These are phyloP conservation scores for Physocephala rufipes DNA, from an alignment of 2,888 invertebrate genomes.

Conservation along the genomic window DNA sequence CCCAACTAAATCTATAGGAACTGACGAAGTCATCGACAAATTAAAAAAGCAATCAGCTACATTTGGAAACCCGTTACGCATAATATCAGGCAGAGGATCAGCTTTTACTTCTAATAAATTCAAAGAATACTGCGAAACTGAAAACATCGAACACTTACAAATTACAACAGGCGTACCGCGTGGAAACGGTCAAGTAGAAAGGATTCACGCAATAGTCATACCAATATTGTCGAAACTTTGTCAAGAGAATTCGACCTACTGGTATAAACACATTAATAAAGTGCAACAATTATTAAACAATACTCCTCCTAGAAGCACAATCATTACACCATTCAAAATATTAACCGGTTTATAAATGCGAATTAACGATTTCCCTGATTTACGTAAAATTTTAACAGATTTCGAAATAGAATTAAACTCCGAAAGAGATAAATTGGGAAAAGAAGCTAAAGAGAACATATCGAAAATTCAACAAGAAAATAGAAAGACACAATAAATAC, in stretches of 20 bases:
- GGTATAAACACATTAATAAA: too few relatives aligned
- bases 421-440: background rate
- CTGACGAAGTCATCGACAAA: too few relatives aligned
- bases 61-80: conserved; percentile 28
- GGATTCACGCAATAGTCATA: too few relatives aligned
- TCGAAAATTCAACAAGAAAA: background rate
- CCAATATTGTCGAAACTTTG: too few relatives aligned
- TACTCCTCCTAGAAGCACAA: conserved; percentile 27
- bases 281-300: too few relatives aligned
- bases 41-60: conserved; percentile 40
- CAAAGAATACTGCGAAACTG: too few relatives aligned
- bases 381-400: background rate
- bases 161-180: too few relatives aligned
- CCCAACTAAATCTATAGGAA: too few relatives aligned
- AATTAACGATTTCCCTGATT: background rate
- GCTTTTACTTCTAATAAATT: conserved; percentile 17
- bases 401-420: background rate
- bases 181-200: too few relatives aligned
- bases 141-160: too few relatives aligned
- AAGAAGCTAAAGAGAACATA: background rate
- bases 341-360: conserved; percentile 23
- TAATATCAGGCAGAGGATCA: conserved; percentile 20
- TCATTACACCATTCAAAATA: conserved; percentile 11
- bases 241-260: too few relatives aligned
- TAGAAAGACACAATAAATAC: background rate